phyloP scores from a whole-genome alignment of 2,888 invertebrate genomes.

The Yponomeuta cagnagella region DNA sequence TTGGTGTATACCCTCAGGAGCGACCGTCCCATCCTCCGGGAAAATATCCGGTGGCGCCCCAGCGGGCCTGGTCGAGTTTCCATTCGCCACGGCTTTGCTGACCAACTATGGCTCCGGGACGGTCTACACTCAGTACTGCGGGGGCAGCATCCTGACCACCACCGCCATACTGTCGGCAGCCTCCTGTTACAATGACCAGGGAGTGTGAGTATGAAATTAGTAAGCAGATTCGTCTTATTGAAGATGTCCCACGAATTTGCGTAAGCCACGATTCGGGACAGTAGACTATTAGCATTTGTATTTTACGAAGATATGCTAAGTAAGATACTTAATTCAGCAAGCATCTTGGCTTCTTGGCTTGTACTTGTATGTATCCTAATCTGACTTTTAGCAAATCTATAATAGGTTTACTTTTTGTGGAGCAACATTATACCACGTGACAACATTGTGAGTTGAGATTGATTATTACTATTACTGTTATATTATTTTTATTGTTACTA shows the following conservation, averaged over 20 bases:
- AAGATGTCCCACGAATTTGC: neutral
- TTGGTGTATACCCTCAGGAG: conserved; percentile 9
- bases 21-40: conserved; percentile 16
- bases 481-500: too few species aligned
- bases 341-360: too few species aligned
- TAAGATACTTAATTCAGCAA: too few species aligned
- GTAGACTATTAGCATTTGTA: too few species aligned
- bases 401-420: too few species aligned
- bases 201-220: conserved; percentile 32
- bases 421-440: too few species aligned
- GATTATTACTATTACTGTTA: too few species aligned
- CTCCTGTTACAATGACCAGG: conserved; percentile 45
- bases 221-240: neutral
- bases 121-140: conserved; percentile 43
- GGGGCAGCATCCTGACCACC: conserved; percentile 44
- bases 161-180: conserved; percentile 51
- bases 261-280: neutral
- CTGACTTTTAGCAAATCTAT: too few species aligned
- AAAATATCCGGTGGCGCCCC: conserved; percentile 48
- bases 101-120: conserved; percentile 33
- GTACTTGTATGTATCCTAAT: too few species aligned
- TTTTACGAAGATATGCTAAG: too few species aligned
- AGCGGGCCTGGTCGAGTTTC: conserved; percentile 35
- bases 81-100: conserved; percentile 44
- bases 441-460: too few species aligned